Evolutionary conservation across 2,888 invertebrate species (phyloP).

Genomic region (Lithosia quadra): DNA sequence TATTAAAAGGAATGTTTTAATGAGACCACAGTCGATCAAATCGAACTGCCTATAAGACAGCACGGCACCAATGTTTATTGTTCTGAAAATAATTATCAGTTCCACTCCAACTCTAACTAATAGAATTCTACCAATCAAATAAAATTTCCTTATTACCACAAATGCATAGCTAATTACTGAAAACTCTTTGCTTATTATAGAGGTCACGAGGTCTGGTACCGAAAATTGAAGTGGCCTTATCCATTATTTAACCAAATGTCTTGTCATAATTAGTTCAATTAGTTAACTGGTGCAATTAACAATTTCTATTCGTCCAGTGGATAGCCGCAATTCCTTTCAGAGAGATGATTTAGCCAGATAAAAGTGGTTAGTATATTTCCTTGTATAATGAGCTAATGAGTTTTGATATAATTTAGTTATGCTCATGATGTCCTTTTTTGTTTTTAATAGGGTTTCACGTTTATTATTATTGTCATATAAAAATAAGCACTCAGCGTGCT

Average conservation of each 20-base stretch:
- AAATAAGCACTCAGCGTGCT: background rate
- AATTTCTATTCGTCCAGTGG: slow-evolving; percentile 49
- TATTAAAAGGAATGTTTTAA: too few relatives aligned
- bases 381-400: slow-evolving; percentile 33
- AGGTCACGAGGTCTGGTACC: slow-evolving; percentile 28
- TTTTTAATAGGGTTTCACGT: too few relatives aligned
- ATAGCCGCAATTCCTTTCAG: slow-evolving; percentile 47
- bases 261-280: slow-evolving; percentile 59
- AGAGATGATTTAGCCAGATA: slow-evolving; percentile 47
- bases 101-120: background rate
- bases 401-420: slow-evolving; percentile 11
- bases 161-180: slow-evolving; percentile 30
- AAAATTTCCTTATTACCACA: slow-evolving; percentile 19
- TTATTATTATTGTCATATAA: background rate
- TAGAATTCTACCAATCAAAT: slow-evolving; percentile 14
- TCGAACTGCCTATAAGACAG: too few relatives aligned
- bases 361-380: slow-evolving; percentile 42
- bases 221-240: slow-evolving; percentile 47
- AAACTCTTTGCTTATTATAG: slow-evolving; percentile 29
- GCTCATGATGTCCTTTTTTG: too few relatives aligned
- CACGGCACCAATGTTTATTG: too few relatives aligned
- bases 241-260: slow-evolving; percentile 53
- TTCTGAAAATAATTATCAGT: background rate
- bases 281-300: slow-evolving; percentile 58
- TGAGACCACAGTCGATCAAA: too few relatives aligned